phyloP scores from a whole-genome alignment of 2,888 invertebrate species.

The Drosophila fulvimacula region DNA sequence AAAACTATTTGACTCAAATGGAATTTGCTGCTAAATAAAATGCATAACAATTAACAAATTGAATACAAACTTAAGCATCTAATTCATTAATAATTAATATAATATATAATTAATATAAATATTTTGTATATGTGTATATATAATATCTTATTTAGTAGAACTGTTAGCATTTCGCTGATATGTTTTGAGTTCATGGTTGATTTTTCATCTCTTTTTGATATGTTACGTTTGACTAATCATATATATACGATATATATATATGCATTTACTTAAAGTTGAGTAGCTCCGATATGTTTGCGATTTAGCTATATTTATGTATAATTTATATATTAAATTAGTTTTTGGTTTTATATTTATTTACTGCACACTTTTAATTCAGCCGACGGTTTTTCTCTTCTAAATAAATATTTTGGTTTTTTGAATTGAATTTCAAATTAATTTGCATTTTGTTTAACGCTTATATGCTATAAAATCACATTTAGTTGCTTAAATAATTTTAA shows the following conservation, averaged over 20 bases:
- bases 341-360: constrained; percentile 14
- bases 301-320: constrained; percentile 21
- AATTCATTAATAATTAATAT: constrained; percentile 17
- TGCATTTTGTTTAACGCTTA: constrained; percentile 70
- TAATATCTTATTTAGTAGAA: constrained; percentile 34
- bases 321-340: constrained; percentile 32
- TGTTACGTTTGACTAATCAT: constrained; percentile 51
- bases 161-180: constrained; percentile 69
- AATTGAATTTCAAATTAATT: constrained; percentile 39
- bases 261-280: constrained; percentile 11
- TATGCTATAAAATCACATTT: constrained; percentile 83
- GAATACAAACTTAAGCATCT: constrained; percentile 15
- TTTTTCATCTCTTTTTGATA: constrained; percentile 53
- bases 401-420: constrained; percentile 27
- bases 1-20: constrained; percentile 29
- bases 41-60: constrained; percentile 22
- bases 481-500: constrained; percentile 82
- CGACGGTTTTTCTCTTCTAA: constrained; percentile 48
- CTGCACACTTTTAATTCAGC: constrained; percentile 81
- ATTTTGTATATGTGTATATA: constrained; percentile 19
- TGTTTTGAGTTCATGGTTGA: constrained; percentile 83
- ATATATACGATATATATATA: not conserved
- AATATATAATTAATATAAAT: constrained; percentile 7
- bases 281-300: constrained; percentile 31
- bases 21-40: constrained; percentile 37